Evolutionary conservation across 2,113 vertebrate genomes (phyloP).

Genomic region (Vicugna pacos): DNA sequence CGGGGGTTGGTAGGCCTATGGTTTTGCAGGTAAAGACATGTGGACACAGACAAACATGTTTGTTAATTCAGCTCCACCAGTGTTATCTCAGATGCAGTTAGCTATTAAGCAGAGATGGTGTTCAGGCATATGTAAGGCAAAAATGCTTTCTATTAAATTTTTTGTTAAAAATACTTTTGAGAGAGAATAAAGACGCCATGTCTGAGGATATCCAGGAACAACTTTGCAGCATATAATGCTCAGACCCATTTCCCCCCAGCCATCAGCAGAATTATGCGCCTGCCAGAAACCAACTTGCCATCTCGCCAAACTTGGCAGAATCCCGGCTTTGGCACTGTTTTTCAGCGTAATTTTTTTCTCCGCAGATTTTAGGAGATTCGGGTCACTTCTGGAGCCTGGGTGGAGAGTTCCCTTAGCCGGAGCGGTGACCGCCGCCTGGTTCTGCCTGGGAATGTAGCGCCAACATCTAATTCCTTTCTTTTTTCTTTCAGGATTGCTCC

Average conservation of each 20-base stretch:
- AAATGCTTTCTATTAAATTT: not conserved
- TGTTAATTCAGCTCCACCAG: not conserved
- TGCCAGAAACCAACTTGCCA: not conserved
- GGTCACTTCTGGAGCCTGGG: not conserved
- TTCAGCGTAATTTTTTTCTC: not conserved
- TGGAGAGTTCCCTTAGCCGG: not conserved
- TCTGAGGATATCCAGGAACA: not conserved
- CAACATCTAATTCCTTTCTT: not conserved
- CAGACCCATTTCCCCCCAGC: not conserved
- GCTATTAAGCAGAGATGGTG: not conserved
- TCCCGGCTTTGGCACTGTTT: not conserved
- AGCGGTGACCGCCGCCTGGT: fast-evolving
- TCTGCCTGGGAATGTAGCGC: not conserved
- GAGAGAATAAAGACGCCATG: not conserved
- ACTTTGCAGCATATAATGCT: not conserved
- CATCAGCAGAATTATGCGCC: not conserved
- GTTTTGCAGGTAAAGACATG: not conserved
- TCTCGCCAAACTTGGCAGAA: not conserved
- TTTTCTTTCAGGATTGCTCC: not conserved
- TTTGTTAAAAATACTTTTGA: conserved; percentile 3
- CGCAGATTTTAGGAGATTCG: not conserved
- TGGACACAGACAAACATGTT: not conserved
- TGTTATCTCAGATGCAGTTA: not conserved
- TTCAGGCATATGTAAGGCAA: not conserved
- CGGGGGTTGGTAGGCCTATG: not conserved